Evolutionary conservation across 2,113 vertebrate species (phyloP), one percentile per base, ranked within the genome.

Genomic region (Engraulis encrasicolus): DNA sequence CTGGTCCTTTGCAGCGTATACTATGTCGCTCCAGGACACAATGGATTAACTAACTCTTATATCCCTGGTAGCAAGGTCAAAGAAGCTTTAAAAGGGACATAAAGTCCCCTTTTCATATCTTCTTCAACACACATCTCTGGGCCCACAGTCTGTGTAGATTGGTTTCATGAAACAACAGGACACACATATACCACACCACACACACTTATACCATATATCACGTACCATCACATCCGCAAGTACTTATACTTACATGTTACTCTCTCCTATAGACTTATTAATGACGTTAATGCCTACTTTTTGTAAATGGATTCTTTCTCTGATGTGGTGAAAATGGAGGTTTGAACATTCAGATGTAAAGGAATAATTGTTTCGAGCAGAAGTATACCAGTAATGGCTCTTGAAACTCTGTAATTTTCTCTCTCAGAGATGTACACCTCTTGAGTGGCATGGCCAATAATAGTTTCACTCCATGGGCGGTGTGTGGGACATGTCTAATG

Each of bases 241-340:
- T 18, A 36, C 50, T n/a, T n/a, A n/a, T n/a, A n/a, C n/a, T n/a
- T n/a, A n/a, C n/a, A n/a, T n/a, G 40, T 58, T 40, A 85, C 87
- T 91, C 86, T n/a, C n/a, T 89, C 90, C 90, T 89, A 90, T 86
- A 82, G 84, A 78, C 80, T 88, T 88, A 92, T 91, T 90, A 89
- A 91, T 91, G 88, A 88, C 86, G 88, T 91, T 91, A 91, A 91
- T 82, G 82, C 85, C 83, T 83, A 36, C 89, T 89, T 88, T 89
- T 84, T 88, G 79, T 84, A 89, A 94, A 91, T 91, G 87, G 88
- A 92, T 92, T 87, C 89, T 87, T 83, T n/a, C n/a, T n/a, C n/a
- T n/a, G n/a, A n/a, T 78, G 89, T 91, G 92, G 91, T 90, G 82
- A 83, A 87, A 90, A 89, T 81, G 89, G 83, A 87, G 61, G 66